Evolutionary conservation across 2,113 vertebrate genomes (phyloP).

Genomic region (Patagioenas fasciata): DNA sequence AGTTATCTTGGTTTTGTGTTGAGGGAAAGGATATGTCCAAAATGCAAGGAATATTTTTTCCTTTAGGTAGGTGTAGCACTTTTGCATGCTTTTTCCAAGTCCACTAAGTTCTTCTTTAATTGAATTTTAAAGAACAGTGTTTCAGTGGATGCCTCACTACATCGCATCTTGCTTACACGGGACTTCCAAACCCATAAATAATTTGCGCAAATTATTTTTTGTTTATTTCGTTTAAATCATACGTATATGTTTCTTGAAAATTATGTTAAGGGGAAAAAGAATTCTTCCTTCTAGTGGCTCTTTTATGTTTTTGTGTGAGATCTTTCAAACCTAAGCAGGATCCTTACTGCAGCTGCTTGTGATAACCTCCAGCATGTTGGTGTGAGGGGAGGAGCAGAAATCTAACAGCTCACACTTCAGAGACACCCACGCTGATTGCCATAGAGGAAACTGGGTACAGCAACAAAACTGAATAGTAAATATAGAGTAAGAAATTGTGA

Average conservation of each 20-base stretch:
- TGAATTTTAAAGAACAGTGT: neutral
- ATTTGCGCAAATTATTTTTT: neutral
- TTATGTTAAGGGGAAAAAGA: neutral
- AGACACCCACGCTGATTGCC: conserved; percentile 50
- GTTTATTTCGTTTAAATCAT: neutral
- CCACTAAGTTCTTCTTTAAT: neutral
- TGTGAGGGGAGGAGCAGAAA: conserved; percentile 46
- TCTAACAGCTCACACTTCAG: conserved; percentile 23
- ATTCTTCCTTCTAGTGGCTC: neutral
- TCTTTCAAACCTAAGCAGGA: neutral
- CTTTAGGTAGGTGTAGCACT: neutral
- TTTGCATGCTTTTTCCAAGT: neutral
- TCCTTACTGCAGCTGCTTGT: neutral
- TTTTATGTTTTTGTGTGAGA: neutral
- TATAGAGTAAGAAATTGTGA: conserved; percentile 17
- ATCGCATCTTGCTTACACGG: neutral
- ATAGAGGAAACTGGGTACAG: conserved; percentile 19
- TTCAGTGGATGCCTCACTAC: neutral
- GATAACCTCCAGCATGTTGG: conserved; percentile 14
- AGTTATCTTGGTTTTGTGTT: neutral
- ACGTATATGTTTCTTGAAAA: neutral
- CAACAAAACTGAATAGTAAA: conserved; percentile 53
- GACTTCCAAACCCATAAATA: neutral
- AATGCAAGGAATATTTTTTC: neutral
- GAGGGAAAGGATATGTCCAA: neutral